Base-by-base conservation (phyloP, 2,888 invertebrate species). In the Pherbina coryleti region DNA sequence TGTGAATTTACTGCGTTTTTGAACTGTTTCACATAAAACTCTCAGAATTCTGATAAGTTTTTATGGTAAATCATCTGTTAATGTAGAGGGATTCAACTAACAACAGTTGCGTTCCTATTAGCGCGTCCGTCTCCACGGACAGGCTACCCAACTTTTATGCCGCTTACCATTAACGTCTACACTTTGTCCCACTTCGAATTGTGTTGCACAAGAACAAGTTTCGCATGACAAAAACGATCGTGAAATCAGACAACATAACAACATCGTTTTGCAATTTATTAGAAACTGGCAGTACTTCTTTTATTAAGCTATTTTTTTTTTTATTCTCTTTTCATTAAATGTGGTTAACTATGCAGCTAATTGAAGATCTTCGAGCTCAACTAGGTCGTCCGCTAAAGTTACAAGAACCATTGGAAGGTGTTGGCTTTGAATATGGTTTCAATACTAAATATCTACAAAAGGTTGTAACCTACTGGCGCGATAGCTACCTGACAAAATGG, bases 391-490 rank as follows among this genome's bases (percentile, higher is more conserved):
- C 92, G 22, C 90, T 91, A 9, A 87, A 91, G 3, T 90, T 92
- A 4, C 88, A 90, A 0, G 90, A 91, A 14, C 94, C 95, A 0
- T 85, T 95, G 67, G 93, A 95, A 87, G 92, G 92, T 69, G 89
- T 91, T 0, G 92, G 92, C 7, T 97, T 96, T 89, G 92, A 93
- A 78, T 97, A 97, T 85, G 98, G 98, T 2, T 94, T 97, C 86
- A 95, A 96, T 85, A 90, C 93, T 0, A 91, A 93, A 55, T 93
- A 93, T 80, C 88, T 97, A 5, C 90, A 92, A 14, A 91, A 92
- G 81, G 91, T 97, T 8, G 87, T 95, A 0, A 91, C 94, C 64
- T 95, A 95, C 87, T 98, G 98, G 98, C 92, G 91, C 14, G 92
- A 93, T 53, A 91, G 92, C 49, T 97, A 95, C 87, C 92, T 95